Base-by-base conservation (phyloP, 2,113 vertebrate genomes). In the Talpa occidentalis region DNA sequence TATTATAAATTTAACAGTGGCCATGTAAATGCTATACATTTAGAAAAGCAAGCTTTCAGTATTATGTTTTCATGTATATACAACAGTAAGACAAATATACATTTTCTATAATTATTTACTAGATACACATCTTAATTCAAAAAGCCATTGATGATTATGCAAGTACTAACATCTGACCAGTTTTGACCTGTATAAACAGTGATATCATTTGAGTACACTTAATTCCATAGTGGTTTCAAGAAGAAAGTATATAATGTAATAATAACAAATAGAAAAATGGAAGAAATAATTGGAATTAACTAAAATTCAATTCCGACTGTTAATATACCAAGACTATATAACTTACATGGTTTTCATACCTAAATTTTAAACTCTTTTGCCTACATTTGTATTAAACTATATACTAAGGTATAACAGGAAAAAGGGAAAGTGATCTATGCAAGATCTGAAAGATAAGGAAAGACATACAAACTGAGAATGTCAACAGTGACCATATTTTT, bases 101-200 rank as follows among this genome's bases (percentile, higher is more conserved):
- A 87, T 40, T 88, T 66, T 47, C 60, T 49, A 89, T 26, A 81
- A 64, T 81, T 64, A 64, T 93, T 89, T 76, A 76, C 67, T 66
- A 88, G 37, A 26, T 30, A 88, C 32, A 87, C 8, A 80, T 42
- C 35, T 64, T 83, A 88, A 80, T 88, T 88, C 35, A 80, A 28
- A 80, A 7, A 87, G 22, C 14, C 79, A 49, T 62, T 83, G 47
- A 91, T 72, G 37, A 44, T 59, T 86, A 49, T 79, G 52, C 79
- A 69, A 62, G 6, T 42, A 52, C 6, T 24, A 88, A 47, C 4
- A 59, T 35, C 1, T 90, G 76, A 37, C 28, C 15, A 56, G 62
- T 64, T 81, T 91, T 74, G 11, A 74, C 69, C 28, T 64, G 62
- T 4, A n/a, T 66, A 66, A 92, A n/a, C 35, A 84, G 47, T 24